Percentiles rank a stretch among this genome's conserved stretches.
Evolutionary conservation across 2,797 vertebrate species (phyloP).

Genomic region (Sebastes alutus): DNA sequence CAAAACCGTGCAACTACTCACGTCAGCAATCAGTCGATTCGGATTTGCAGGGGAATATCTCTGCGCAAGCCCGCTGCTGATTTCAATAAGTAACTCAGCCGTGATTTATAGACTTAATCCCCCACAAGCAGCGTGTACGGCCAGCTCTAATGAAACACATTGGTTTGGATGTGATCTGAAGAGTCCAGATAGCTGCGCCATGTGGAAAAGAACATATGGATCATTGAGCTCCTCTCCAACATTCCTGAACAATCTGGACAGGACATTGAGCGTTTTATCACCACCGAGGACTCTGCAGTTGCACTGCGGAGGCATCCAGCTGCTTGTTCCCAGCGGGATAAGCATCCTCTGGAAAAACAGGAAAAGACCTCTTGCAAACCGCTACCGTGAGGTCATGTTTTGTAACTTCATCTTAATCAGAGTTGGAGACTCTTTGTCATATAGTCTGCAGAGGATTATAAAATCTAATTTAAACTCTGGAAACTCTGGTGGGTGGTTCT

Average conservation of each 20-base stretch:
- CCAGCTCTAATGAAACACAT: conserved; percentile 73
- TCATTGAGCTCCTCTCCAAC: conserved; percentile 65
- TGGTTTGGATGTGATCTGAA: conserved; percentile 68
- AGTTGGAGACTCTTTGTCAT: not conserved
- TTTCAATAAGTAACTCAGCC: conserved; percentile 64
- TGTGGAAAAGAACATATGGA: conserved; percentile 77
- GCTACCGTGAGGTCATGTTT: conserved; percentile 21
- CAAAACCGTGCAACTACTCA: conserved; percentile 18
- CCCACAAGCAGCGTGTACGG: conserved; percentile 53
- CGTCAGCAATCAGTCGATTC: conserved; percentile 51
- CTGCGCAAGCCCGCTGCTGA: conserved; percentile 53
- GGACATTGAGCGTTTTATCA: conserved; percentile 76
- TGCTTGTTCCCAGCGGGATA: conserved; percentile 33
- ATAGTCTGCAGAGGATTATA: not conserved
- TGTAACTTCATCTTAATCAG: conserved; percentile 19
- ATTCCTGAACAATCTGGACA: conserved; percentile 81
- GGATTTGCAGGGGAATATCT: conserved; percentile 52
- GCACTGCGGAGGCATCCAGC: conserved; percentile 45
- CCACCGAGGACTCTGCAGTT: conserved; percentile 51
- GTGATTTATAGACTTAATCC: conserved; percentile 76
- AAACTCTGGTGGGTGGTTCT: not conserved
- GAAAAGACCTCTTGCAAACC: conserved; percentile 20
- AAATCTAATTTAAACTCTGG: not conserved
- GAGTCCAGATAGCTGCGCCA: conserved; percentile 55
- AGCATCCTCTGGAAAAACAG: conserved; percentile 52